Evolutionary conservation across 2,113 vertebrate genomes (phyloP).

Genomic region (Chlamydotis undulata): DNA sequence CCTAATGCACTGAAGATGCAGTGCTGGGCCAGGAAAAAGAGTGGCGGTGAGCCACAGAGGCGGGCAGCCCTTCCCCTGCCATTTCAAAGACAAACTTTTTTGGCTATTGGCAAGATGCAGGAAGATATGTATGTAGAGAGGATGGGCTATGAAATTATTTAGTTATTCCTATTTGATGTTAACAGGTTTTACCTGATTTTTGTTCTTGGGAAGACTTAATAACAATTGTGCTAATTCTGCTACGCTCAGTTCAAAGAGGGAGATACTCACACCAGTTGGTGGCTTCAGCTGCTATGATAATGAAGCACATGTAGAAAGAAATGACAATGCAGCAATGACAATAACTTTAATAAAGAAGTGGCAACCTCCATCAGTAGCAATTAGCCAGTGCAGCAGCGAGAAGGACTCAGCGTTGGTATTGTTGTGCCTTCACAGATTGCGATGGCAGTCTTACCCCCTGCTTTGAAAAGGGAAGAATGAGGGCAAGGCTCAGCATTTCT

Average conservation of each 20-base stretch:
- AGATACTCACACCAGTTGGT: neutral
- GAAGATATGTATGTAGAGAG: neutral
- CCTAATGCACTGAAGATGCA: too few species aligned
- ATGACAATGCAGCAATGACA: neutral
- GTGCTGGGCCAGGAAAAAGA: rapidly evolving
- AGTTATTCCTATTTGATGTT: neutral
- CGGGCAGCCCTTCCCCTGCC: neutral
- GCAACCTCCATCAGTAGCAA: neutral
- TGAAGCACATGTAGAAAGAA: neutral
- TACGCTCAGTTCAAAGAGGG: neutral
- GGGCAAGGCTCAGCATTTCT: neutral
- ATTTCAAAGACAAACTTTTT: neutral
- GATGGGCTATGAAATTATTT: neutral
- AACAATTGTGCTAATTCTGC: neutral
- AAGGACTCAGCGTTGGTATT: neutral
- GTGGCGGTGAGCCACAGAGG: neutral
- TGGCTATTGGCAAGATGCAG: neutral
- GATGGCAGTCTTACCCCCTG: too few species aligned
- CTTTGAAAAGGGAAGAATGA: neutral
- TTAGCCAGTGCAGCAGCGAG: neutral
- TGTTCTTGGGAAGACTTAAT: neutral
- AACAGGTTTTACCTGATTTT: neutral
- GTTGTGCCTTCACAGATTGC: neutral
- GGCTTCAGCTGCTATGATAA: neutral
- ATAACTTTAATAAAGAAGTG: neutral